Evolutionary conservation across 2,797 vertebrate genomes (phyloP).

Genomic region (Bovichtus variegatus): DNA sequence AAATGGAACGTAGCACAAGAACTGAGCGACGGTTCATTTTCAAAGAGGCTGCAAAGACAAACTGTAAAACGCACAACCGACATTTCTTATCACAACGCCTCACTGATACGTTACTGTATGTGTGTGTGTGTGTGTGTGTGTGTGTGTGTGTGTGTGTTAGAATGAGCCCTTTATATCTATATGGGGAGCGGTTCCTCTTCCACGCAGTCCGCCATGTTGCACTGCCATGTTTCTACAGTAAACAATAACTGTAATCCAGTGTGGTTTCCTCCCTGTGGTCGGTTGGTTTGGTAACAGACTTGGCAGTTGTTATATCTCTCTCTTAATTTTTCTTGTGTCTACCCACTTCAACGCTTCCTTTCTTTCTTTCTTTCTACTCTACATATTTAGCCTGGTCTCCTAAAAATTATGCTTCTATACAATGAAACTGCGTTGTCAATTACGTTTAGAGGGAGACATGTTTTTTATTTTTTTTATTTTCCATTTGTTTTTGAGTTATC

Average conservation of each 20-base stretch:
- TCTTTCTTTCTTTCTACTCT: neutral
- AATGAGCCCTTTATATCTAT: too few species aligned
- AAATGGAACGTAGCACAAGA: too few species aligned
- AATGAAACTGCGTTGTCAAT: too few species aligned
- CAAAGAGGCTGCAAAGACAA: constrained; percentile 26
- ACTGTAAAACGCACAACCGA: constrained; percentile 45
- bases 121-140: constrained; percentile 49
- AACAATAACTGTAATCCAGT: constrained; percentile 68
- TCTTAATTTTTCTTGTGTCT: neutral
- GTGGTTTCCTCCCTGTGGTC: constrained; percentile 73
- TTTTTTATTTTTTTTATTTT: too few species aligned
- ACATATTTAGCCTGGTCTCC: too few species aligned
- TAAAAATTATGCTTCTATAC: too few species aligned
- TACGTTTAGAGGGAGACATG: too few species aligned
- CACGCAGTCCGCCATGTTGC: too few species aligned
- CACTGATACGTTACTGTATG: constrained; percentile 27
- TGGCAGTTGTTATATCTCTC: constrained; percentile 51
- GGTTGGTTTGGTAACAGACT: constrained; percentile 65
- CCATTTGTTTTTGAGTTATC: too few species aligned
- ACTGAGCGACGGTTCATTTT: constrained; percentile 13
- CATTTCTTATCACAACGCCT: constrained; percentile 57
- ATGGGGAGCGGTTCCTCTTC: too few species aligned
- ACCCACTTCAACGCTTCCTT: neutral
- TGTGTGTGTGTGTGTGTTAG: constrained; percentile 43
- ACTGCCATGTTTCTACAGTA: too few species aligned